phyloP scores from a whole-genome alignment of 2,888 invertebrate species.

The Cephus pulcher region DNA sequence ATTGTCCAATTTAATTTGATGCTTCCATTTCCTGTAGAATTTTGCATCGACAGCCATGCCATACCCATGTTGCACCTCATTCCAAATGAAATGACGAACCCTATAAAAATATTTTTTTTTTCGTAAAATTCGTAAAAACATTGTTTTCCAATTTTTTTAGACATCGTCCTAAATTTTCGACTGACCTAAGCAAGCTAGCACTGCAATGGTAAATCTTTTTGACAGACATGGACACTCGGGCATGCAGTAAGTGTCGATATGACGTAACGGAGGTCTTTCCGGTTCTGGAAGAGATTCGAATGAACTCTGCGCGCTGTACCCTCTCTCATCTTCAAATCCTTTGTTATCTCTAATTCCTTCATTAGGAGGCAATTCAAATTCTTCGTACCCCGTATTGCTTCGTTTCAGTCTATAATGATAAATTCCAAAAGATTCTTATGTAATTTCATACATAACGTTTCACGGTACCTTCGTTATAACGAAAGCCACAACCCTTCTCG shows the following conservation, averaged over 20 bases:
- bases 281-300: constrained; percentile 83
- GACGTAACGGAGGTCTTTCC: constrained; percentile 85
- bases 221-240: constrained; percentile 89
- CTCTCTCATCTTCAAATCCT: constrained; percentile 62
- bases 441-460: not conserved
- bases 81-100: constrained; percentile 95
- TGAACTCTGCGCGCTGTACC: constrained; percentile 53
- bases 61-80: constrained; percentile 99
- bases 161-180: not conserved
- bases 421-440: not conserved
- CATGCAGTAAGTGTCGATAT: constrained; percentile 87
- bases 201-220: constrained; percentile 88
- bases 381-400: constrained; percentile 65
- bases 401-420: constrained; percentile 27
- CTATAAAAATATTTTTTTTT: constrained; percentile 47
- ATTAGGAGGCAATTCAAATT: constrained; percentile 66
- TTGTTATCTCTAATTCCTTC: constrained; percentile 63
- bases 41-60: constrained; percentile 81
- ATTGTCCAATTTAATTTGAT: constrained; percentile 86
- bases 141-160: not conserved
- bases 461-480: not conserved
- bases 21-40: constrained; percentile 52
- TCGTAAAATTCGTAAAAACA: not conserved
- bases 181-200: constrained; percentile 83
- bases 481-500: not conserved